Evolutionary conservation across 2,888 invertebrate species (phyloP).

Genomic region (Limenitis camilla): DNA sequence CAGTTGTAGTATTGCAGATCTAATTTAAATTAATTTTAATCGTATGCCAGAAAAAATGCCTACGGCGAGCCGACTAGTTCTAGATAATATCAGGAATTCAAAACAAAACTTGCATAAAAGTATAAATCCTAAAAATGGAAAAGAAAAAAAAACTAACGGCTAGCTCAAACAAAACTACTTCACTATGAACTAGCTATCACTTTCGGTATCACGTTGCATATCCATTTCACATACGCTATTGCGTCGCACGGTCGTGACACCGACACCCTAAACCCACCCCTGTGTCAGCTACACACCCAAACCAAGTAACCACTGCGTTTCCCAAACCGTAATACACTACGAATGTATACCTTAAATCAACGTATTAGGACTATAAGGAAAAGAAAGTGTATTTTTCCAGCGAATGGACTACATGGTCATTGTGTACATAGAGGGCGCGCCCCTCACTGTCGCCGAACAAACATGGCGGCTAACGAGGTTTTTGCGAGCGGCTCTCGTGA

Average conservation of each 20-base stretch:
- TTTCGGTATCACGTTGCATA: constrained; percentile 64
- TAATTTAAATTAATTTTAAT: no score
- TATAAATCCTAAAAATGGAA: background rate
- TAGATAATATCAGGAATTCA: no score
- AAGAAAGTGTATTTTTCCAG: constrained; percentile 11
- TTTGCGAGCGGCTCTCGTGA: constrained; percentile 64
- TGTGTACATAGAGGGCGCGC: constrained; percentile 72
- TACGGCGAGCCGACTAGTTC: no score
- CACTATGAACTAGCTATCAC: constrained; percentile 38
- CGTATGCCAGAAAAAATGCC: no score
- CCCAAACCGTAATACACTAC: constrained; percentile 7
- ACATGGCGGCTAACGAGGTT: constrained; percentile 72
- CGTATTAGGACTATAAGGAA: constrained; percentile 22
- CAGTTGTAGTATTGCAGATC: no score
- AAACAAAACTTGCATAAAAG: background rate
- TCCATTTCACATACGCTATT: constrained; percentile 66
- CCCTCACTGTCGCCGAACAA: constrained; percentile 68
- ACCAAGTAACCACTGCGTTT: constrained; percentile 37
- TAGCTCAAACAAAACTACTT: constrained; percentile 17
- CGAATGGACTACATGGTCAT: constrained; percentile 34
- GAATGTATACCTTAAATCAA: constrained; percentile 33
- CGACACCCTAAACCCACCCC: constrained; percentile 63
- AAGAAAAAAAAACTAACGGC: constrained; percentile 9
- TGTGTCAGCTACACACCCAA: constrained; percentile 54
- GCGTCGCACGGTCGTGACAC: constrained; percentile 63